Evolutionary conservation across 2,888 invertebrate genomes (phyloP), one percentile per base, ranked within the genome.

Genomic region (Ctena decussata): DNA sequence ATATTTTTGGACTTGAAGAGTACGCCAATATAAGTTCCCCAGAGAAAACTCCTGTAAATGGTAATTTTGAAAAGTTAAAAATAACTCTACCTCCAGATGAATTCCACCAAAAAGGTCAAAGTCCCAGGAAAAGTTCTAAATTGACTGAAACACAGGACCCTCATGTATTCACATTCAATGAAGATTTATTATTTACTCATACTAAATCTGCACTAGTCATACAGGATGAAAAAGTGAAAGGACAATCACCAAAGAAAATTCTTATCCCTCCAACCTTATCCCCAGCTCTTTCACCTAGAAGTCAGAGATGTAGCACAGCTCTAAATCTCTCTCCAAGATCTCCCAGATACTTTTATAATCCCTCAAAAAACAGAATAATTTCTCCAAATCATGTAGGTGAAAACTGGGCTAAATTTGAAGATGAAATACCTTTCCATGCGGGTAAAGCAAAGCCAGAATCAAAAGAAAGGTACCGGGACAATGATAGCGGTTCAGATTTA

Each of bases 71-170:
- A 77, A 94, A 94, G 85, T 80, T 94, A 18, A 94, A 94, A 82
- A 94, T 94, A 35, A 93, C 91, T 39, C 87, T 94, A 35, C 94
- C 94, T 39, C 70, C 84, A 18, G 93, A 93, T n/a, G 94, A 94
- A 75, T 91, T 91, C 79, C 84, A 84, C 35, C 65, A 1, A 12
- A 92, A 89, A 77, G 46, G 65, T 0, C 77, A 46, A 86, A 93
- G 92, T 84, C 92, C 93, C 0, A 88, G 92, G 77, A 72, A 80
- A 46, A 80, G 77, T 24, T 57, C 85, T 12, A 87, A 80, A 49
- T 72, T 73, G n/a, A 27, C 2, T 77, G 82, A 11, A 87, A 80
- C 49, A 82, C 86, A 39, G 82, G 84, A 89, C 53, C 72, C 86
- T 24, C 86, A 91, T 27, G 90, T 88, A 18, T 92, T 91, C 86